A percentile compares a stretch with the other conserved stretches of the same genome.
Evolutionary conservation across 2,797 vertebrate genomes (phyloP).

Genomic region (Tachyglossus aculeatus): DNA sequence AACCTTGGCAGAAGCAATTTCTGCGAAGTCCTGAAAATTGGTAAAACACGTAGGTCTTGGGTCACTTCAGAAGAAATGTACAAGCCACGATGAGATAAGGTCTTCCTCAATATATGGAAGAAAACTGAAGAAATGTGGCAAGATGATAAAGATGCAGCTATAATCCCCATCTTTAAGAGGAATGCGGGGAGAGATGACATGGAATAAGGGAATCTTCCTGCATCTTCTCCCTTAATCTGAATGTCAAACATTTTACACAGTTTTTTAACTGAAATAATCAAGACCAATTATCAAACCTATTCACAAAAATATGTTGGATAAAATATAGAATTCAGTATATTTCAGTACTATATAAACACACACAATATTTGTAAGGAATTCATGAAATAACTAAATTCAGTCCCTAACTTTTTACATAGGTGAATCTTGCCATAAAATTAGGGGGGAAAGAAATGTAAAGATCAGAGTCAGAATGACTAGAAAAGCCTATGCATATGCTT

Average conservation of each 20-base stretch:
- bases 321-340: not conserved
- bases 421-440: conserved; percentile 15
- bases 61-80: too few species aligned
- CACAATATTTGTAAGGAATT: not conserved
- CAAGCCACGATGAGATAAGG: too few species aligned
- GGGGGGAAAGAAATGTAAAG: not conserved
- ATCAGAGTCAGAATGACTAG: not conserved
- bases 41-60: too few species aligned
- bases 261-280: not conserved
- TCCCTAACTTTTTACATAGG: conserved; percentile 6
- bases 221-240: not conserved
- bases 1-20: too few species aligned
- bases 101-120: too few species aligned
- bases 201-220: too few species aligned
- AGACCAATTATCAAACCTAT: too few species aligned
- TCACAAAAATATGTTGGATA: not conserved
- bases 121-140: too few species aligned
- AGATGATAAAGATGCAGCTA: too few species aligned
- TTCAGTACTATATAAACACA: not conserved
- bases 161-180: too few species aligned
- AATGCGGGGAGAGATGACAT: too few species aligned
- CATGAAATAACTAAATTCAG: not conserved
- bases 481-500: not conserved
- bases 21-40: too few species aligned
- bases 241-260: not conserved